A percentile compares a stretch with the other conserved stretches of the same genome.
Evolutionary conservation across 2,797 vertebrate genomes (phyloP).

Genomic region (Staurois parvus): DNA sequence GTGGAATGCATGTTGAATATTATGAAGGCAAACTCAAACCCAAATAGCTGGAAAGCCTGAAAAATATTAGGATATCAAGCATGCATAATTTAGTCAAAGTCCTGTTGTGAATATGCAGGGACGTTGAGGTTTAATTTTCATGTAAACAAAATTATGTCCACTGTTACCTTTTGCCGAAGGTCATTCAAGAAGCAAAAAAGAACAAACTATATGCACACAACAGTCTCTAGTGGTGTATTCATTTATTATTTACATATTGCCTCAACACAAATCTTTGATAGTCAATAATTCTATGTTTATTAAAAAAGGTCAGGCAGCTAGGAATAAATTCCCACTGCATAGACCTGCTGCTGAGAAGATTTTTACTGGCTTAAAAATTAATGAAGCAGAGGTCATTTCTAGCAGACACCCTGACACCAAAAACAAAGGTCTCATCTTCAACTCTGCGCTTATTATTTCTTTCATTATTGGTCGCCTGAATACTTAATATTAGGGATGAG

Average conservation of each 20-base stretch:
- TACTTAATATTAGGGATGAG: not conserved
- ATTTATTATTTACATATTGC: constrained; percentile 61
- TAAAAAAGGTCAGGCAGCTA: constrained; percentile 60
- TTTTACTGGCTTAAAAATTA: constrained; percentile 52
- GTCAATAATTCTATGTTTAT: constrained; percentile 63
- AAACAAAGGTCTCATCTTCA: constrained; percentile 14
- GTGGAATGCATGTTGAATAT: not conserved
- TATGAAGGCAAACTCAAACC: not conserved
- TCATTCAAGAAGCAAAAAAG: constrained; percentile 36
- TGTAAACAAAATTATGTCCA: constrained; percentile 45
- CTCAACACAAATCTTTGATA: constrained; percentile 57
- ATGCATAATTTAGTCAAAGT: constrained; percentile 41
- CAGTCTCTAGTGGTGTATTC: constrained; percentile 44
- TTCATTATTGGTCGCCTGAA: constrained; percentile 26
- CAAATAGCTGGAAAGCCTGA: not conserved
- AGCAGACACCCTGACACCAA: constrained; percentile 27
- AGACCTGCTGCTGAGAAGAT: constrained; percentile 50
- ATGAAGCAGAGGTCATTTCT: constrained; percentile 47
- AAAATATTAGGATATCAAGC: not conserved
- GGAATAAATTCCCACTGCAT: constrained; percentile 57
- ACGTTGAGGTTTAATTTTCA: constrained; percentile 10
- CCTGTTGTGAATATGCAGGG: constrained; percentile 37
- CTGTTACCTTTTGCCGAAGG: constrained; percentile 44
- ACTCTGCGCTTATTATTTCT: constrained; percentile 35
- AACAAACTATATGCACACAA: constrained; percentile 16